Base-by-base conservation (phyloP, 2,113 vertebrate genomes). In the Malurus elegans region DNA sequence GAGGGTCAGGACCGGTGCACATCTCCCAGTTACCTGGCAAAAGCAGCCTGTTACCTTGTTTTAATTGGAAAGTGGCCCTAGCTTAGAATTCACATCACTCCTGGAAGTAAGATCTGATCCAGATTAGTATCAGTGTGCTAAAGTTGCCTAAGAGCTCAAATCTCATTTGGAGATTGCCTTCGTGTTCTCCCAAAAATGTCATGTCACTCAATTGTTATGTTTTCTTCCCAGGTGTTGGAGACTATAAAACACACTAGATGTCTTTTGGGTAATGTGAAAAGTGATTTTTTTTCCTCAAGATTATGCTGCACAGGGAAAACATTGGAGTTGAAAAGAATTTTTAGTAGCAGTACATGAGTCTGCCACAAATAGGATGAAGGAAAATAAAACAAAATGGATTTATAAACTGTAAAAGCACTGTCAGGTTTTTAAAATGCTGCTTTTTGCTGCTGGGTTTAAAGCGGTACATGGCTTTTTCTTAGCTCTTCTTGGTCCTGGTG, bases 151-250 rank as follows among this genome's bases (percentile, higher is more conserved):
- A 96, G 82, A 97, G 95, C 92, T 65, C 48, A 95, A 95, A 96
- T 96, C 95, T 97, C 95, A 96, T 97, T 97, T 95, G 93, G 83
- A 92, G 93, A 91, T 93, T 95, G 94, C 86, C 95, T 95, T 81
- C 95, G 38, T 75, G 94, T 96, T 87, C 97, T 94, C 96, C 87
- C 71, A 34, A 93, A 92, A 96, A 95, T 96, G 95, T 97, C 90
- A 50, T 92, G 84, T 92, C 87, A 56, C 73, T 97, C 89, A 82
- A 79, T 62, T 93, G 93, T 96, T 96, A 95, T 54, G 31, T 61
- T 90, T 96, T 56, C 95, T 96, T 86, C 66, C 74, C 29, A 79
- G 96, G 96, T 96, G 86, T 74, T 92, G 65, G 72, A 95, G 87
- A 97, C 95, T 94, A 78, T 97, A 96, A 97, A 94, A 91, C 34